phyloP scores from a whole-genome alignment of 2,888 invertebrate species.

The Andricus curvator region DNA sequence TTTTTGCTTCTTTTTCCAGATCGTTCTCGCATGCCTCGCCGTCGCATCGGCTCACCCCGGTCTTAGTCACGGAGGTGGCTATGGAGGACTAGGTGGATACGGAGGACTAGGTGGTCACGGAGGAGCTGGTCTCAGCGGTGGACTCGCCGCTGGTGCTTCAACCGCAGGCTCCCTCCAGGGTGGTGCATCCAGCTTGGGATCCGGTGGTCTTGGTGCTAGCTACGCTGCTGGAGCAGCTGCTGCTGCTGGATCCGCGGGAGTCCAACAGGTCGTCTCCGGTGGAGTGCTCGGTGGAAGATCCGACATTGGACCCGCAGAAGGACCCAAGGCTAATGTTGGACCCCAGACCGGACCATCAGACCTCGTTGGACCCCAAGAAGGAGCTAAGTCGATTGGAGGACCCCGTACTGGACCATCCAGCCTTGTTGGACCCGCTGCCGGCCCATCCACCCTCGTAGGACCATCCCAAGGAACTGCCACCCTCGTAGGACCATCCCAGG shows the following conservation, averaged over 20 bases:
- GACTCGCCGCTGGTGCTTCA: conserved; percentile 76
- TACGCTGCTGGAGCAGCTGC: conserved; percentile 77
- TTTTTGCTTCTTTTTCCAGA: conserved; percentile 37
- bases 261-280: no score
- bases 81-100: conserved; percentile 61
- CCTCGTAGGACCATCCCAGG: conserved; percentile 76
- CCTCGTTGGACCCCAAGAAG: conserved; percentile 77
- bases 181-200: conserved; percentile 77
- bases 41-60: conserved; percentile 77
- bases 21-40: conserved; percentile 67
- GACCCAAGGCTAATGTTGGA: conserved; percentile 77
- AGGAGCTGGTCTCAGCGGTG: conserved; percentile 75
- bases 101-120: conserved; percentile 62
- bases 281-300: conserved; percentile 67
- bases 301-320: conserved; percentile 77
- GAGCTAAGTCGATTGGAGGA: conserved; percentile 61
- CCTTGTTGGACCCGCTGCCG: conserved; percentile 60
- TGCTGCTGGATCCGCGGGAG: conserved; percentile 47
- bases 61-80: conserved; percentile 72
- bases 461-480: conserved; percentile 75
- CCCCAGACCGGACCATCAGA: conserved; percentile 76
- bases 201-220: conserved; percentile 76
- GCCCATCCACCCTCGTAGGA: conserved; percentile 76
- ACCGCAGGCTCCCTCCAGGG: conserved; percentile 75
- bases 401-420: no score